These are phyloP conservation scores for Volucella bombylans DNA, from an alignment of 2,888 invertebrate species.

Conservation along the genomic window DNA sequence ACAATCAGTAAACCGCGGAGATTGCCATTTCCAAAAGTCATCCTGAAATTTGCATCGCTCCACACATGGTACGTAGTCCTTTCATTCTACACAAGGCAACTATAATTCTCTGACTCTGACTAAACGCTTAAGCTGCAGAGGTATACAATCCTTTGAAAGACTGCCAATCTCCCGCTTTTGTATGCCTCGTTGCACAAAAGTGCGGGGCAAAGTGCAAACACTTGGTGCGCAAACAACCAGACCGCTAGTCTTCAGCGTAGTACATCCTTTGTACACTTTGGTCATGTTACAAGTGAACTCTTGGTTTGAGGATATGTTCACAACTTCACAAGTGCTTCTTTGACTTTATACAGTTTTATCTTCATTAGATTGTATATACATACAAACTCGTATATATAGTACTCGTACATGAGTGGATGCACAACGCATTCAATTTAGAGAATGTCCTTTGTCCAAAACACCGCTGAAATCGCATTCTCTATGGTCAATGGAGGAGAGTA, in stretches of 20 bases:
- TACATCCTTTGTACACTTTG: conserved; percentile 49
- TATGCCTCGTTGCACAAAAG: conserved; percentile 1
- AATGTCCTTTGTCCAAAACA: conserved; percentile 56
- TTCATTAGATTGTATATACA: too few species aligned
- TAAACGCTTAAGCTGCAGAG: too few species aligned
- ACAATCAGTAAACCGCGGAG: too few species aligned
- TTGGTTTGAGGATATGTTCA: conserved; percentile 7
- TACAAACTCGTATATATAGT: too few species aligned
- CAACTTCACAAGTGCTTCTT: conserved; percentile 8
- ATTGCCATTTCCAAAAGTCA: too few species aligned
- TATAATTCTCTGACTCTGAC: too few species aligned
- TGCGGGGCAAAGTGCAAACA: conserved; percentile 43
- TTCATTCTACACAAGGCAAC: too few species aligned
- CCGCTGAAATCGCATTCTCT: conserved; percentile 47
- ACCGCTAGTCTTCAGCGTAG: conserved; percentile 47
- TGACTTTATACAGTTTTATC: conserved; percentile 7
- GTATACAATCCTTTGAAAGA: background rate
- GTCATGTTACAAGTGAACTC: conserved; percentile 29
- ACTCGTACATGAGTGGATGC: background rate
- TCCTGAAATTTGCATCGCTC: too few species aligned
- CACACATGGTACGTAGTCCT: too few species aligned
- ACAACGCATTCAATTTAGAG: conserved; percentile 51
- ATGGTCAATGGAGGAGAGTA: background rate
- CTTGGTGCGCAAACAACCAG: conserved; percentile 51
- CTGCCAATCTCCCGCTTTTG: conserved; percentile 56